Percentiles rank a stretch among this genome's conserved stretches.
Evolutionary conservation across 2,113 vertebrate genomes (phyloP).

Genomic region (Bagarius yarrelli): DNA sequence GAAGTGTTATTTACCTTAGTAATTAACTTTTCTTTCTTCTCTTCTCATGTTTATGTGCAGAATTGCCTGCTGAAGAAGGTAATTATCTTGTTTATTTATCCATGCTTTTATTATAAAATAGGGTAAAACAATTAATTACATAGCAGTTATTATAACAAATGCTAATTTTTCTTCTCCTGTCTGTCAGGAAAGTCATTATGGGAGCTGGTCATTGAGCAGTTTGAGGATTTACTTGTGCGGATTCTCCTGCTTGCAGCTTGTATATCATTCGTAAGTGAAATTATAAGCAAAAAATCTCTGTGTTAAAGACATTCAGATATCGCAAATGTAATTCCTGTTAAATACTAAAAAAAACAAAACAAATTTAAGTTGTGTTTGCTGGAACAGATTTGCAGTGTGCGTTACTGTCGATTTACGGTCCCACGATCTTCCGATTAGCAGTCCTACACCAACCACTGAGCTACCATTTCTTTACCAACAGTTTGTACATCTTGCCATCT

Average conservation of each 20-base stretch:
- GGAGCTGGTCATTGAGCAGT: slow-evolving; percentile 95
- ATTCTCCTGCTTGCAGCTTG: slow-evolving; percentile 97
- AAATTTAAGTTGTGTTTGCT: background rate
- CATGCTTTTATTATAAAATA: background rate
- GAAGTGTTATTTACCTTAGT: background rate
- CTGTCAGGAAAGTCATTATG: slow-evolving; percentile 92
- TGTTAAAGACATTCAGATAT: background rate
- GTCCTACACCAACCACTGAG: no score
- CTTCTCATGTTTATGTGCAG: slow-evolving; percentile 67
- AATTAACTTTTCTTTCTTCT: slow-evolving; percentile 37
- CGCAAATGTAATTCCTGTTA: background rate
- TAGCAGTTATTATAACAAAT: background rate
- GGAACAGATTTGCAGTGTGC: background rate
- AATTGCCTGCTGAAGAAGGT: slow-evolving; percentile 97
- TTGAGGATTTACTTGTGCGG: slow-evolving; percentile 97
- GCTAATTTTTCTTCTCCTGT: slow-evolving; percentile 34
- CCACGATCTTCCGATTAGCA: no score
- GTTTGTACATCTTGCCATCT: slow-evolving; percentile 61
- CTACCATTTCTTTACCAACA: no score
- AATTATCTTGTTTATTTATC: slow-evolving; percentile 49
- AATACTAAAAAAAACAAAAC: no score
- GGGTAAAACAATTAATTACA: background rate
- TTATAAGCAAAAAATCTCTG: background rate
- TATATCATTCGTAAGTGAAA: slow-evolving; percentile 97
- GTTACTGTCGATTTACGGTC: no score